Evolutionary conservation across 1,140 invertebrate species (phyloP).

Genomic region (Sycophila sp.): DNA sequence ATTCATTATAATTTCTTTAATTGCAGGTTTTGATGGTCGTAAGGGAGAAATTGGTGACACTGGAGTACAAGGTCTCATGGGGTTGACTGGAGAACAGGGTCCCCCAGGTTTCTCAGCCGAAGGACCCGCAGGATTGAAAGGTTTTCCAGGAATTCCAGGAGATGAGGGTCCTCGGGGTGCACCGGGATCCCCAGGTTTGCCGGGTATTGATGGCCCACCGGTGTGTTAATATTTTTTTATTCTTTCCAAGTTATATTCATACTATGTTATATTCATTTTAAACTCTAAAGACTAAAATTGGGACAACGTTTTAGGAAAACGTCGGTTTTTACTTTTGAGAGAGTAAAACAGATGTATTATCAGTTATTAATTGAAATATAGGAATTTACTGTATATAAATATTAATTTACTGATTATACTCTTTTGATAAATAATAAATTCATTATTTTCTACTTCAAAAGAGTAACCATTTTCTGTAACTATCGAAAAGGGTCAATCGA

Average conservation of each 20-base stretch:
- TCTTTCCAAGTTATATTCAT: no score
- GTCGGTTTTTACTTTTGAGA: no score
- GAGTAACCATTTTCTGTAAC: no score
- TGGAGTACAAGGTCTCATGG: constrained; percentile 65
- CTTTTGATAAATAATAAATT: constrained; percentile 29
- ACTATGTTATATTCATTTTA: no score
- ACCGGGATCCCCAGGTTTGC: constrained; percentile 60
- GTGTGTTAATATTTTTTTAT: no score
- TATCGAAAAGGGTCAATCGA: no score
- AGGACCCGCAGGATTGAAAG: constrained; percentile 66
- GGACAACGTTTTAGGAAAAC: no score
- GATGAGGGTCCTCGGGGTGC: constrained; percentile 66
- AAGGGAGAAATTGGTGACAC: constrained; percentile 69
- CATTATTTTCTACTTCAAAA: neutral
- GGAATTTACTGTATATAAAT: no score
- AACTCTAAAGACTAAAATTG: no score
- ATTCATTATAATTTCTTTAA: neutral
- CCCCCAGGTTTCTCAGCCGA: constrained; percentile 56
- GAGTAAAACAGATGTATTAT: no score
- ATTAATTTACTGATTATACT: no score
- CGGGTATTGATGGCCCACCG: constrained; percentile 62
- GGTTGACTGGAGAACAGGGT: constrained; percentile 65
- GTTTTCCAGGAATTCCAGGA: constrained; percentile 67
- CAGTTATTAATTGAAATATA: no score
- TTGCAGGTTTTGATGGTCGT: constrained; percentile 59